These are phyloP conservation scores for Catostomus latipinnis DNA, from an alignment of 2,797 vertebrate genomes.

Conservation along the genomic window DNA sequence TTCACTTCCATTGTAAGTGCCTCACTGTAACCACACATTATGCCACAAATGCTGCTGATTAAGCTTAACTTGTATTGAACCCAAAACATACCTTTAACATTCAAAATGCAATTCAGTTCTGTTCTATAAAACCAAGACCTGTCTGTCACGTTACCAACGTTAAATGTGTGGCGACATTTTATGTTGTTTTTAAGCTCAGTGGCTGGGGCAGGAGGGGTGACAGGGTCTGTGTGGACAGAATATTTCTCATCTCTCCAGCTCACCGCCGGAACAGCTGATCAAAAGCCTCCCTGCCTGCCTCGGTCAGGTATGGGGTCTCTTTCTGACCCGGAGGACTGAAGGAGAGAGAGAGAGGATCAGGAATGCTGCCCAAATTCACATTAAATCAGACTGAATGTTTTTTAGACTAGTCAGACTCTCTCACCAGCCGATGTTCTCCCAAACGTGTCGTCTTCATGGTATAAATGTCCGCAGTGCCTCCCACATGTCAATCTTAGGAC, in stretches of 20 bases:
- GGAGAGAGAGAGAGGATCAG: neutral
- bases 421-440: slow-evolving; percentile 95
- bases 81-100: neutral
- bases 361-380: neutral
- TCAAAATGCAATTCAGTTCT: neutral
- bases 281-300: slow-evolving; percentile 92
- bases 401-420: slow-evolving; percentile 43
- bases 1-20: too few species aligned
- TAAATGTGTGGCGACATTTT: neutral
- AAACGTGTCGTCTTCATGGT: slow-evolving; percentile 88
- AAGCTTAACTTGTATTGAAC: too few species aligned
- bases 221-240: slow-evolving; percentile 75
- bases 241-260: slow-evolving; percentile 85
- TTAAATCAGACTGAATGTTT: neutral
- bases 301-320: slow-evolving; percentile 90
- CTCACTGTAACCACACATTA: too few species aligned
- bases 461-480: slow-evolving; percentile 87
- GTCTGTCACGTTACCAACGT: neutral
- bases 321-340: slow-evolving; percentile 89
- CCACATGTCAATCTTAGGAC: slow-evolving; percentile 90
- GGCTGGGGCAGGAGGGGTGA: slow-evolving; percentile 80
- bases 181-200: slow-evolving; percentile 57
- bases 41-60: too few species aligned
- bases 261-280: slow-evolving; percentile 89
- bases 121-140: too few species aligned